Evolutionary conservation across 2,797 vertebrate genomes (phyloP).

Genomic region (Sternarchorhynchus goeldii): DNA sequence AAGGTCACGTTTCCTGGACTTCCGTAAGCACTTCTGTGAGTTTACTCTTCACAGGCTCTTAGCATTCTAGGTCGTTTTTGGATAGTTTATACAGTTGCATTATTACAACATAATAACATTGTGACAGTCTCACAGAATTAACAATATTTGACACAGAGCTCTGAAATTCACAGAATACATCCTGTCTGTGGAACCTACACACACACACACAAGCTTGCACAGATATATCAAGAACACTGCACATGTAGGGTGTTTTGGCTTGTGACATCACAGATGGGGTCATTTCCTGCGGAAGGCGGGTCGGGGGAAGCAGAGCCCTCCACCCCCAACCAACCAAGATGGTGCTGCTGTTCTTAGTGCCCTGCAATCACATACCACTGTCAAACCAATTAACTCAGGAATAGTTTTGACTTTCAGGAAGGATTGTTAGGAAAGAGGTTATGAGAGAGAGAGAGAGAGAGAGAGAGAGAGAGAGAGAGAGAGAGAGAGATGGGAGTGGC

Average conservation of each 20-base stretch:
- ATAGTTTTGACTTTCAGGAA: conserved; percentile 59
- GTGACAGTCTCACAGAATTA: neutral
- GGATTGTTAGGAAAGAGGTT: conserved; percentile 6
- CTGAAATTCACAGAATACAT: neutral
- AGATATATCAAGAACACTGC: neutral
- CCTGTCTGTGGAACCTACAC: conserved; percentile 14
- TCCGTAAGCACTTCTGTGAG: too few species aligned
- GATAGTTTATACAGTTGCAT: too few species aligned
- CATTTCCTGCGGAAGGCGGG: conserved; percentile 74
- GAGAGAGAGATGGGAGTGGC: conserved; percentile 46
- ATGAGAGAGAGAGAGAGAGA: conserved; percentile 43
- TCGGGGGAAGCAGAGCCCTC: neutral
- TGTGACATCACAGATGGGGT: conserved; percentile 66
- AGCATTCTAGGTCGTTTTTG: too few species aligned
- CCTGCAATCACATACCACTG: conserved; percentile 60
- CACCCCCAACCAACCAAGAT: neutral
- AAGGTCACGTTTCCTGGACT: neutral
- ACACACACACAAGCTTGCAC: conserved; percentile 4
- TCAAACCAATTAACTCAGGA: conserved; percentile 68
- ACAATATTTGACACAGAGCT: conserved; percentile 12
- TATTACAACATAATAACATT: too few species aligned
- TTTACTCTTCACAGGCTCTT: too few species aligned
- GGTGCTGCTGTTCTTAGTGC: conserved; percentile 62
- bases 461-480: conserved; percentile 9
- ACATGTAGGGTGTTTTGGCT: conserved; percentile 53